These are phyloP conservation scores for Sardina pilchardus DNA, from an alignment of 2,113 vertebrate genomes.

Conservation along the genomic window DNA sequence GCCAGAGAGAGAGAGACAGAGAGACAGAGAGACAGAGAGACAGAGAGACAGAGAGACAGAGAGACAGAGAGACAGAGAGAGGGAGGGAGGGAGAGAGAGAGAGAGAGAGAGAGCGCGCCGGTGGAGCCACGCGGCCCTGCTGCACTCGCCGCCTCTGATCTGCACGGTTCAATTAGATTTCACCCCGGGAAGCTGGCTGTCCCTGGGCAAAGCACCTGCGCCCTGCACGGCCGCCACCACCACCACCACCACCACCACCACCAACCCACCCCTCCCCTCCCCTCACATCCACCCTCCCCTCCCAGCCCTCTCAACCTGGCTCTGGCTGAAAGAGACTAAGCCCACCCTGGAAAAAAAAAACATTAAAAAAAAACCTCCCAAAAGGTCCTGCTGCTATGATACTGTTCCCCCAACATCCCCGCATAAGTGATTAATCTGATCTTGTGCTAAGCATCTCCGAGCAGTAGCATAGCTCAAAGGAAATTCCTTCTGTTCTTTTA, in stretches of 20 bases:
- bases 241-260: neutral
- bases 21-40: no score
- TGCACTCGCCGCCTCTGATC: constrained; percentile 69
- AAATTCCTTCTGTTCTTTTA: neutral
- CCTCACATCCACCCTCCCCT: neutral
- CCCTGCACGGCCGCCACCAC: constrained; percentile 36
- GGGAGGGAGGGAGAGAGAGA: neutral
- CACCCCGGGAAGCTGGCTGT: constrained; percentile 71
- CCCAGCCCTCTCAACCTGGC: neutral
- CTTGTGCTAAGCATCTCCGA: neutral
- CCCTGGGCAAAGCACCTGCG: constrained; percentile 69
- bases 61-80: constrained; percentile 19
- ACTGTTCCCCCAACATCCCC: neutral
- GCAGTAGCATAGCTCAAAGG: neutral
- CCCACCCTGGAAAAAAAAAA: neutral
- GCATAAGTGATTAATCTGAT: constrained; percentile 16
- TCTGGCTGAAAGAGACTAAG: neutral
- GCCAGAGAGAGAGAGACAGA: neutral
- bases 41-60: no score
- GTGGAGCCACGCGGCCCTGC: constrained; percentile 59
- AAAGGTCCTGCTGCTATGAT: neutral
- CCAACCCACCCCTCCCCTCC: neutral
- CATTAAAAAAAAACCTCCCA: neutral
- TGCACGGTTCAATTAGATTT: constrained; percentile 78
- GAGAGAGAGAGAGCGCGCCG: constrained; percentile 44